Percentiles rank a stretch among this genome's conserved stretches.
These are phyloP conservation scores for Marcusenius ussheri DNA, from an alignment of 2,113 vertebrate species.

Conservation along the genomic window DNA sequence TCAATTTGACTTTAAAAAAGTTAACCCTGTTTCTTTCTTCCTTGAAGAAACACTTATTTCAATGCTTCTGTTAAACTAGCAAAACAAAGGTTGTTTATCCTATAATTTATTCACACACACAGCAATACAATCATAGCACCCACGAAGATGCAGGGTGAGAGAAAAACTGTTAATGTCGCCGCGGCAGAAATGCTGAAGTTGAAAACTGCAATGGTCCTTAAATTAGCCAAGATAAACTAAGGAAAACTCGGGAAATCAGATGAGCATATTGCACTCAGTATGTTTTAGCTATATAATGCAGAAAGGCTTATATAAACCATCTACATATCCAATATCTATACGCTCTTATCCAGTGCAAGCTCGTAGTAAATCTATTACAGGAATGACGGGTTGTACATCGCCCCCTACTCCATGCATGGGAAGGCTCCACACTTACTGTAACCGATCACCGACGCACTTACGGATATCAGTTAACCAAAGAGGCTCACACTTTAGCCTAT, in stretches of 20 bases:
- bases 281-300: not conserved
- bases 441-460: not conserved
- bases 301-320: not conserved
- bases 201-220: not conserved
- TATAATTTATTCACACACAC: not conserved
- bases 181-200: not conserved
- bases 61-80: not conserved
- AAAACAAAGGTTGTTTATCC: not conserved
- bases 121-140: not conserved
- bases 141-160: not conserved
- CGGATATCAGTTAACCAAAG: not conserved
- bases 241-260: not conserved
- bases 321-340: not conserved
- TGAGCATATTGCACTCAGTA: not conserved
- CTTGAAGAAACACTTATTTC: not conserved
- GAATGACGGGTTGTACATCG: not conserved
- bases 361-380: not conserved
- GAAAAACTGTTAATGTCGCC: not conserved
- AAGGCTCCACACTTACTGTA: not conserved
- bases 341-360: not conserved
- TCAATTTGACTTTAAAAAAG: not conserved
- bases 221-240: not conserved
- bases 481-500: constrained; percentile 28
- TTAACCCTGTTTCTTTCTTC: not conserved
- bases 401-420: not conserved